phyloP scores from a whole-genome alignment of 2,113 vertebrate genomes.

The Mola mola region DNA sequence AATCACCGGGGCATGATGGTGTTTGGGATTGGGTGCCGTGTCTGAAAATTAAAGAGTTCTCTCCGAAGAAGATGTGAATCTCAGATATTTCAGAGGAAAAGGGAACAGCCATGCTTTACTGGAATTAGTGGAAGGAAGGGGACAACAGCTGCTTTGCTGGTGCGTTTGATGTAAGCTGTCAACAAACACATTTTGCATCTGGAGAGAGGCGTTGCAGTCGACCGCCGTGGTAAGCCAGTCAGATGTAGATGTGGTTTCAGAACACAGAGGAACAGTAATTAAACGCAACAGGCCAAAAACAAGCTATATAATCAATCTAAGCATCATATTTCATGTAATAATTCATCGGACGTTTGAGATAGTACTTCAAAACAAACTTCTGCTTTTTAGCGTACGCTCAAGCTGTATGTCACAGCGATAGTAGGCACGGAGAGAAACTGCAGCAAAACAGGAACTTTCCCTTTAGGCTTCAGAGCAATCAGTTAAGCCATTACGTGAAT shows the following conservation, averaged over 20 bases:
- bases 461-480: neutral
- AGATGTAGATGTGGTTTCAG: conserved; percentile 30
- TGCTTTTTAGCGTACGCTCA: conserved; percentile 1
- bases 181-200: conserved; percentile 16
- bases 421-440: neutral
- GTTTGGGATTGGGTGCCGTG: conserved; percentile 37
- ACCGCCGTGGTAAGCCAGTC: conserved; percentile 9
- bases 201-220: neutral
- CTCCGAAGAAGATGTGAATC: neutral
- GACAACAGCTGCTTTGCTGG: conserved; percentile 10
- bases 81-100: neutral
- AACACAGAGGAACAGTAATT: conserved; percentile 33
- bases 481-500: conserved; percentile 6
- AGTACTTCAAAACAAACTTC: conserved; percentile 14
- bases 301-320: conserved; percentile 15
- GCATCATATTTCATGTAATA: neutral
- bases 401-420: neutral
- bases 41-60: neutral
- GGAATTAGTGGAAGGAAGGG: neutral
- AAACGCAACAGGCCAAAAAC: conserved; percentile 3
- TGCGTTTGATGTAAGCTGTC: conserved; percentile 18
- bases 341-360: neutral
- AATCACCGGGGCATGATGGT: conserved; percentile 63
- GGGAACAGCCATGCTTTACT: neutral
- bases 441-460: neutral